Percentiles rank a stretch among this genome's conserved stretches.
Evolutionary conservation across 2,113 vertebrate genomes (phyloP).

Genomic region (Psephotus haematonotus): DNA sequence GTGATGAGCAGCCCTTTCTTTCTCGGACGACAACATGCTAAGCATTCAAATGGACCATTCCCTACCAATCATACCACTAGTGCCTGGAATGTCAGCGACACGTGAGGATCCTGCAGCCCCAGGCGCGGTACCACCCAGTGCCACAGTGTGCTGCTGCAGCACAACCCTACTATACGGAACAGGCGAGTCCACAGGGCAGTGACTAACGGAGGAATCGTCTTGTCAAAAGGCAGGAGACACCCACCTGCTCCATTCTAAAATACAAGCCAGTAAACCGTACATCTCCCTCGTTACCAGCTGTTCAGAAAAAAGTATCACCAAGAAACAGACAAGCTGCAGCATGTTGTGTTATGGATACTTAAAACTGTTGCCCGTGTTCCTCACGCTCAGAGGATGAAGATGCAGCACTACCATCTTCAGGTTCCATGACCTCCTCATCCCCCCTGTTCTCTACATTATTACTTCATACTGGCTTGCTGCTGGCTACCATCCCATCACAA

Average conservation of each 20-base stretch:
- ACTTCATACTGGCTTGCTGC: neutral
- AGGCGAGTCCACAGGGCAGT: accelerated
- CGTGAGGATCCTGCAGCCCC: neutral
- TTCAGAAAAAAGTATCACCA: neutral
- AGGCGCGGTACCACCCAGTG: neutral
- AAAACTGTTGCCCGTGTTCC: neutral
- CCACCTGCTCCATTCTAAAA: neutral
- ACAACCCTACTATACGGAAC: neutral
- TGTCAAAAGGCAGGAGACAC: neutral
- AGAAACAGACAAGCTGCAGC: neutral
- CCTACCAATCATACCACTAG: neutral
- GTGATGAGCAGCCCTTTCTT: too few species aligned
- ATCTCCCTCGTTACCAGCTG: neutral
- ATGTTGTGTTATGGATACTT: neutral
- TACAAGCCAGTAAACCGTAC: neutral
- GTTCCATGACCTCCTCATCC: neutral
- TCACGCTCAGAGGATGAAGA: neutral
- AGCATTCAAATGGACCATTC: too few species aligned
- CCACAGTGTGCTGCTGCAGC: neutral
- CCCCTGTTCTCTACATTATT: neutral
- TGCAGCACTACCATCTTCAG: neutral
- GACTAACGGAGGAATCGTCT: neutral
- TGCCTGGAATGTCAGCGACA: neutral
- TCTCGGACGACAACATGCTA: neutral
- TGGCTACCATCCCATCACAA: neutral